Conservation (phyloP, 2,113 vertebrate genomes). For the Rynchops niger region DNA sequence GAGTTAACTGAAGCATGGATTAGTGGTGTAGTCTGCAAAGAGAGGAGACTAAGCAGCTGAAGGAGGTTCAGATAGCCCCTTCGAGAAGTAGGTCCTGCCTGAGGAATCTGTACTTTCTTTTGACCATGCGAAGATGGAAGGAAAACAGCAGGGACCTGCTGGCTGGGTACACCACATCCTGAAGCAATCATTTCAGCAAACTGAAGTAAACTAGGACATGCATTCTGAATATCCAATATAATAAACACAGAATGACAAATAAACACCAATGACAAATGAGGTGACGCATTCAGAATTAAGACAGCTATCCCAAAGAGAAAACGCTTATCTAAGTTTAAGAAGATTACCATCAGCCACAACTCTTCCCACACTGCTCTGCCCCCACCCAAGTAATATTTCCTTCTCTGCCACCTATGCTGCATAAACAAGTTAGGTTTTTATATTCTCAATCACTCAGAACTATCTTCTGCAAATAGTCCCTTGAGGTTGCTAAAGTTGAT, state of each 20-base stretch:
- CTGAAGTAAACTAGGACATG: not conserved
- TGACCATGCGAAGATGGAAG: not conserved
- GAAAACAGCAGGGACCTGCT: not conserved
- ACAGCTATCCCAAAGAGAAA: not conserved
- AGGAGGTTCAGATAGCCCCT: not conserved
- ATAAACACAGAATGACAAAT: not conserved
- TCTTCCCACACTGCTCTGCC: not conserved
- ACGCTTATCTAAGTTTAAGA: not conserved
- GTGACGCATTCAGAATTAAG: not conserved
- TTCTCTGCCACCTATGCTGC: not conserved
- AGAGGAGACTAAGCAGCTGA: not conserved
- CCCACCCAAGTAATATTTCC: not conserved
- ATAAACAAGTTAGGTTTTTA: constrained; percentile 21
- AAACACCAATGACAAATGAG: not conserved
- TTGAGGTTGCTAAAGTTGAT: not conserved
- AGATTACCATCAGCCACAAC: not conserved
- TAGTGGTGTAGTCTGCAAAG: not conserved
- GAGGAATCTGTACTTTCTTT: not conserved
- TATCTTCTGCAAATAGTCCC: constrained; percentile 4
- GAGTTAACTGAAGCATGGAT: not conserved
- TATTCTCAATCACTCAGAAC: not conserved
- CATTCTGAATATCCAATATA: not conserved
- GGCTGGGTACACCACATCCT: not conserved
- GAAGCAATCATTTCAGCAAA: not conserved
- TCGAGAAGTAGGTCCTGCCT: not conserved